These are phyloP conservation scores for Sphaeridia pumilis DNA, from an alignment of 2,888 invertebrate species.

Conservation along the genomic window DNA sequence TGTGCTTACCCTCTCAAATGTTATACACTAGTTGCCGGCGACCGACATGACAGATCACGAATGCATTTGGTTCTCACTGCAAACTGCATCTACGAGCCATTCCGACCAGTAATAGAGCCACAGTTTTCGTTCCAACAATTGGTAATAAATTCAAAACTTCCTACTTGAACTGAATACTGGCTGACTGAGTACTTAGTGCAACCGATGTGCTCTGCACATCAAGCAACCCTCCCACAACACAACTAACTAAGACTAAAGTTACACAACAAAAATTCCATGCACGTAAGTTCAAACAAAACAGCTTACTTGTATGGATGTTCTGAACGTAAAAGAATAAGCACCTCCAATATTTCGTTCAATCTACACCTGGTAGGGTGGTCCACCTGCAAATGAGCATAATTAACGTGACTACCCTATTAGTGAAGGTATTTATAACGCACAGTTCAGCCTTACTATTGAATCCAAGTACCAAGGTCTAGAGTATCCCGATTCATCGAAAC, in stretches of 20 bases:
- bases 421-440: background rate
- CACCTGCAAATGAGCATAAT: constrained; percentile 1
- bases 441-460: background rate
- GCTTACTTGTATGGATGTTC: constrained; percentile 1
- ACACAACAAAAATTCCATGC: background rate
- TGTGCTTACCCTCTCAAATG: too few species aligned
- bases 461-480: constrained; percentile 7
- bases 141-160: too few species aligned
- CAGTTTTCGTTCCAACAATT: too few species aligned
- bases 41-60: too few species aligned
- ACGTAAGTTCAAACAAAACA: background rate
- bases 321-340: background rate
- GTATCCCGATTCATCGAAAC: constrained; percentile 1
- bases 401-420: background rate
- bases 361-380: constrained; percentile 5
- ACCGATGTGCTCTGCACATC: too few species aligned
- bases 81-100: too few species aligned
- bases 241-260: background rate
- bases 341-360: constrained; percentile 7
- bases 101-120: too few species aligned
- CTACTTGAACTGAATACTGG: too few species aligned
- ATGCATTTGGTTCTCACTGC: too few species aligned
- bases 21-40: too few species aligned
- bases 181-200: too few species aligned
- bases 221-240: too few species aligned